Evolutionary conservation across 2,888 invertebrate genomes (phyloP).

Genomic region (Agrenia bidenticulata): DNA sequence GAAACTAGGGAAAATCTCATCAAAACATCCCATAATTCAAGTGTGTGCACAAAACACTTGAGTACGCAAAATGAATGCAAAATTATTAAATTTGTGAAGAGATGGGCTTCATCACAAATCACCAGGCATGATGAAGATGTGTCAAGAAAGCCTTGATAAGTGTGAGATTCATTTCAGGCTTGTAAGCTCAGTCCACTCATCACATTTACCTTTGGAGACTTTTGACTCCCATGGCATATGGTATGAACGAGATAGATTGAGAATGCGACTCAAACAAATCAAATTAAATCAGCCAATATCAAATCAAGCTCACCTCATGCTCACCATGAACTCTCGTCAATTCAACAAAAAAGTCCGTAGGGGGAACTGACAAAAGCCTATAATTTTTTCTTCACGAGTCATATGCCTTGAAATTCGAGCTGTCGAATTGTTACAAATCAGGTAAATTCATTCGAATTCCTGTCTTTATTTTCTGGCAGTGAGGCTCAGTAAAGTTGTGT

Average conservation of each 20-base stretch:
- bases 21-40: slow-evolving; percentile 23
- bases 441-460: no score
- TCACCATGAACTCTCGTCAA: slow-evolving; percentile 35
- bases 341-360: slow-evolving; percentile 14
- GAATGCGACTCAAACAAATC: slow-evolving; percentile 24
- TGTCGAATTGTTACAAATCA: no score
- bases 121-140: slow-evolving; percentile 34
- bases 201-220: background rate
- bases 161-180: slow-evolving; percentile 17
- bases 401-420: background rate
- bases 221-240: no score
- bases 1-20: slow-evolving; percentile 10
- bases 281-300: slow-evolving; percentile 38
- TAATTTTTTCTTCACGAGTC: slow-evolving; percentile 28
- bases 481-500: no score
- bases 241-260: no score
- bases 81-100: slow-evolving; percentile 7
- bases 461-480: no score
- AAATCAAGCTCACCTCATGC: slow-evolving; percentile 42
- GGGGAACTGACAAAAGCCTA: slow-evolving; percentile 34
- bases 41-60: slow-evolving; percentile 5
- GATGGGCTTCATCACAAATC: slow-evolving; percentile 14
- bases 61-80: slow-evolving; percentile 13
- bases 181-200: background rate
- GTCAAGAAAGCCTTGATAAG: slow-evolving; percentile 33